phyloP scores from a whole-genome alignment of 2,113 vertebrate species.

The Aldabrachelys gigantea region DNA sequence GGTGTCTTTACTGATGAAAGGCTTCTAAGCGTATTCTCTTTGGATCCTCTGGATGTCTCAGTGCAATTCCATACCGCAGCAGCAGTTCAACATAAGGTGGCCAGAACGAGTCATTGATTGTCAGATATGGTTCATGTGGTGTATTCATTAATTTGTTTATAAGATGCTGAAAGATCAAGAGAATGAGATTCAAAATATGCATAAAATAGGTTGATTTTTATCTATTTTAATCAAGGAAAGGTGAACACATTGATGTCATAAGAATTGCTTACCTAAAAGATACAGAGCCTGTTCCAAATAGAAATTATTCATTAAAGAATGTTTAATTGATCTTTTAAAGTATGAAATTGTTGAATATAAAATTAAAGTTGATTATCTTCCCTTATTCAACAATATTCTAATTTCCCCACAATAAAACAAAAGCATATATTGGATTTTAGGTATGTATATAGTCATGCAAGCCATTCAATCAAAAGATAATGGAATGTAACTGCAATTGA shows the following conservation, averaged over 20 bases:
- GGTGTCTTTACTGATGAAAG: conserved; percentile 72
- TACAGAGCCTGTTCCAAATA: background rate
- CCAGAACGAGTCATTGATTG: conserved; percentile 85
- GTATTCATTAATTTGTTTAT: conserved; percentile 81
- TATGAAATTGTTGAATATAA: background rate
- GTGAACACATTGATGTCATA: background rate
- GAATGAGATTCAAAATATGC: background rate
- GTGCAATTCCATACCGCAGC: conserved; percentile 85
- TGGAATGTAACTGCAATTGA: background rate
- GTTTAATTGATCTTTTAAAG: background rate
- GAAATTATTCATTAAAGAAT: background rate
- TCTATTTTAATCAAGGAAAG: conserved; percentile 5
- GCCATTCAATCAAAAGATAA: background rate
- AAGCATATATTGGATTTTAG: background rate
- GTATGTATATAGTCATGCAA: background rate
- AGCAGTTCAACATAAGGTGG: conserved; percentile 93
- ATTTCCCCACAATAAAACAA: background rate
- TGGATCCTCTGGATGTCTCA: conserved; percentile 90
- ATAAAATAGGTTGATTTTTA: conserved; percentile 22
- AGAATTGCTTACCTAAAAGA: background rate
- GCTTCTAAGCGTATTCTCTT: conserved; percentile 85
- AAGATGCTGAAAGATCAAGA: conserved; percentile 82
- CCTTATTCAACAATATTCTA: background rate
- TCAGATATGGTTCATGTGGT: conserved; percentile 93
- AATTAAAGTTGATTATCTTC: background rate